These are phyloP conservation scores for Agrotis puta DNA, from an alignment of 2,888 invertebrate species.

Conservation along the genomic window DNA sequence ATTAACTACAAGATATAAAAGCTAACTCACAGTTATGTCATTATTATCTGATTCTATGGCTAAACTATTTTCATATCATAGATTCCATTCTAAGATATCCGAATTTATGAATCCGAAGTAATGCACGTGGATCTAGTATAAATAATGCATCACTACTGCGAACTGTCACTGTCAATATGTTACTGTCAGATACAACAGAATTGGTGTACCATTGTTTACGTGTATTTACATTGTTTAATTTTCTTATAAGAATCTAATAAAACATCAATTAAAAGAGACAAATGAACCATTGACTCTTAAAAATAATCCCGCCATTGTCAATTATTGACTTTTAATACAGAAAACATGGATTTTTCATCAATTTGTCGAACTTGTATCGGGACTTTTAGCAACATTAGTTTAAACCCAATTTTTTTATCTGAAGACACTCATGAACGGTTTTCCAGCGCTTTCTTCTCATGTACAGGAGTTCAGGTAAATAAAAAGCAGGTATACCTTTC, in stretches of 20 bases:
- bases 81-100: background rate
- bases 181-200: too few species aligned
- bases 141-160: background rate
- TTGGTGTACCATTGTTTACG: too few species aligned
- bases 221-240: background rate
- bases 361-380: constrained; percentile 50
- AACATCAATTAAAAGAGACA: background rate
- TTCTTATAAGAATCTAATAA: background rate
- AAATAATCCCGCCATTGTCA: background rate
- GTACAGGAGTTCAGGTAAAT: constrained; percentile 49
- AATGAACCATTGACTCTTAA: background rate
- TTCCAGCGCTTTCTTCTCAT: constrained; percentile 28
- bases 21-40: too few species aligned
- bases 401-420: constrained; percentile 43
- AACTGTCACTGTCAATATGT: background rate
- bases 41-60: too few species aligned
- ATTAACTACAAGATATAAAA: too few species aligned
- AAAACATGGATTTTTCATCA: constrained; percentile 47
- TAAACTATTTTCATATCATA: too few species aligned
- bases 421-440: constrained; percentile 23
- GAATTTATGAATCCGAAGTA: background rate
- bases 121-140: too few species aligned
- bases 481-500: too few species aligned
- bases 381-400: background rate
- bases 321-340: constrained; percentile 15